These are phyloP conservation scores for Carassius gibelio DNA, from an alignment of 2,113 vertebrate genomes.

Conservation along the genomic window DNA sequence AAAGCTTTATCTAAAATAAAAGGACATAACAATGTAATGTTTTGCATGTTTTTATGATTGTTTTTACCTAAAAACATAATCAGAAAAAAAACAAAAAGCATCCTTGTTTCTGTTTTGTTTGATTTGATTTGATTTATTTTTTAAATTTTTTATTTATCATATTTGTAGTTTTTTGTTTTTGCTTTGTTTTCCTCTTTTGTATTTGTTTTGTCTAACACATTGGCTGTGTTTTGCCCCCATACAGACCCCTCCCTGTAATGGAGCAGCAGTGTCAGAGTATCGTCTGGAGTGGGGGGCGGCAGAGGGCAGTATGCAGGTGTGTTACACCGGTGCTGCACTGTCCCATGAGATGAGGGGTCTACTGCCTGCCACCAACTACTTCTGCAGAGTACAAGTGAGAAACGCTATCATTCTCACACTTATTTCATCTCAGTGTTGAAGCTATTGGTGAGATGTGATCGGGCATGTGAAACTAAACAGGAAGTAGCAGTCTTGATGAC, in stretches of 20 bases:
- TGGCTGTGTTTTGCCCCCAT: neutral
- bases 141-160: neutral
- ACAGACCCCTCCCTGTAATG: constrained; percentile 86
- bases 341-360: constrained; percentile 91
- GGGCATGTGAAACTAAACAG: neutral
- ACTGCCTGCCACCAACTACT: constrained; percentile 89
- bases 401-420: neutral
- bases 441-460: neutral
- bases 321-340: constrained; percentile 84
- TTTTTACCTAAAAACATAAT: too few species aligned
- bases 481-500: neutral
- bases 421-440: neutral
- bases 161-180: neutral
- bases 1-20: neutral
- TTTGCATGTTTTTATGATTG: neutral
- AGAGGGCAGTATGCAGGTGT: constrained; percentile 90
- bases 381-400: constrained; percentile 91
- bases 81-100: too few species aligned
- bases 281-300: constrained; percentile 93
- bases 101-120: neutral
- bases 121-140: neutral
- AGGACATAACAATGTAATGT: neutral
- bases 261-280: constrained; percentile 87
- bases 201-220: neutral
- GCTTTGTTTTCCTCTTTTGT: neutral